Conservation (phyloP, 2,888 invertebrate species). For the Lampropteryx suffumata region DNA sequence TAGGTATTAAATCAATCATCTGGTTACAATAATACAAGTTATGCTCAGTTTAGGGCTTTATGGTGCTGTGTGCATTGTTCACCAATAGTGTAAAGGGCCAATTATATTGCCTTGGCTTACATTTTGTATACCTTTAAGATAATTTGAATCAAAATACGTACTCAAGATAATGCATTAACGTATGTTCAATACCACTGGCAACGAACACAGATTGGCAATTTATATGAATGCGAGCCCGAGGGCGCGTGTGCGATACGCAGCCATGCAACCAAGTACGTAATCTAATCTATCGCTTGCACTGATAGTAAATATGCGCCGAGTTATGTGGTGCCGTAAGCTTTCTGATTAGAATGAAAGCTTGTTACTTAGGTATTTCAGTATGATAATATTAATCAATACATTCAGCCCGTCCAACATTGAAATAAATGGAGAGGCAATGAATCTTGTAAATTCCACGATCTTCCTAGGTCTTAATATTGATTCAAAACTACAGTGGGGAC, state of each 20-base stretch:
- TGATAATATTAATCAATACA: background rate
- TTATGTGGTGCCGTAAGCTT: conserved; percentile 52
- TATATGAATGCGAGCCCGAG: conserved; percentile 29
- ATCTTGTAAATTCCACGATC: no score
- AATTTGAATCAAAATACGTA: background rate
- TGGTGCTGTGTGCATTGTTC: no score
- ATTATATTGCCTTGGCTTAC: no score
- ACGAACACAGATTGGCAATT: conserved; percentile 30
- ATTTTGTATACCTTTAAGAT: no score
- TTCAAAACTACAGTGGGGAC: no score
- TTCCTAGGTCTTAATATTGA: no score
- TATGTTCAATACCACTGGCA: conserved; percentile 15
- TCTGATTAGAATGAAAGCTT: conserved; percentile 30
- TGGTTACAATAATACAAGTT: no score
- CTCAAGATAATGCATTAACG: conserved; percentile 3
- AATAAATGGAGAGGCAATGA: no score
- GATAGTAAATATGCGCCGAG: conserved; percentile 61
- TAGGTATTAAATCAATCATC: no score
- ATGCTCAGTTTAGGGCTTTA: no score
- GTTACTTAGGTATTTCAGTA: background rate
- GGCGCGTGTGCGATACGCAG: conserved; percentile 58
- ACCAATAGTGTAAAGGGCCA: no score
- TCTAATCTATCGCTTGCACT: conserved; percentile 60
- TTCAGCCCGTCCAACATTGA: no score
- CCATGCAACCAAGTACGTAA: conserved; percentile 40